Evolutionary conservation across 2,113 vertebrate species (phyloP).

Genomic region (Parotia lawesii): DNA sequence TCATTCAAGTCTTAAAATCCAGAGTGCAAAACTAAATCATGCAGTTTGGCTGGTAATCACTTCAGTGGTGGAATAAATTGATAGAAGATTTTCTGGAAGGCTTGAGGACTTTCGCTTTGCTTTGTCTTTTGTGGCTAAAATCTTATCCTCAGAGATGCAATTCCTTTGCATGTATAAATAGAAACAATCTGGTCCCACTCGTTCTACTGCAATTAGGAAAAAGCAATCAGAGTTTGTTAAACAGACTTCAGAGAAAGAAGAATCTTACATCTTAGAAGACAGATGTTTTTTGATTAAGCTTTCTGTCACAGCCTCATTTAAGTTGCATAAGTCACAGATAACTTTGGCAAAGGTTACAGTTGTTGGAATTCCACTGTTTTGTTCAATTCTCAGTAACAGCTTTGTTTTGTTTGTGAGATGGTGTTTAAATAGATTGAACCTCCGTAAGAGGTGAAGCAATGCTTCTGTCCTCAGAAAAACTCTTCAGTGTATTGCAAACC

Average conservation of each 20-base stretch:
- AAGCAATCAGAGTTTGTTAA: conserved; percentile 55
- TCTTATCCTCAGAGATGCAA: background rate
- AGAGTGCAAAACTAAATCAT: background rate
- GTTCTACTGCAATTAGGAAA: conserved; percentile 17
- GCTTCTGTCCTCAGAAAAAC: background rate
- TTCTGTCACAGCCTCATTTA: background rate
- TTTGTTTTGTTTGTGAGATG: background rate
- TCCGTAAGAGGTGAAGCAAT: background rate
- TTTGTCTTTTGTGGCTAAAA: conserved; percentile 8
- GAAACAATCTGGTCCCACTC: conserved; percentile 41
- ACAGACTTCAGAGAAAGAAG: conserved; percentile 4
- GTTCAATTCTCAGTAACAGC: background rate
- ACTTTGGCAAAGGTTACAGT: background rate
- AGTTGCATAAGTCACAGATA: background rate
- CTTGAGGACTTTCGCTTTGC: background rate
- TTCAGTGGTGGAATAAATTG: conserved; percentile 8
- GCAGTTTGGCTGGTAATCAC: background rate
- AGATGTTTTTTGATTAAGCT: conserved; percentile 55
- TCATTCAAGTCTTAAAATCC: background rate
- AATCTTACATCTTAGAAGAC: background rate
- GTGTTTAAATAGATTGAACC: background rate
- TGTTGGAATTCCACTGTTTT: background rate
- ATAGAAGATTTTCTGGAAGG: background rate
- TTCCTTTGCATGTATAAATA: conserved; percentile 43
- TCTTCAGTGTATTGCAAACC: background rate